Base-by-base conservation (phyloP, 2,888 invertebrate species). In the Agrochola macilenta region DNA sequence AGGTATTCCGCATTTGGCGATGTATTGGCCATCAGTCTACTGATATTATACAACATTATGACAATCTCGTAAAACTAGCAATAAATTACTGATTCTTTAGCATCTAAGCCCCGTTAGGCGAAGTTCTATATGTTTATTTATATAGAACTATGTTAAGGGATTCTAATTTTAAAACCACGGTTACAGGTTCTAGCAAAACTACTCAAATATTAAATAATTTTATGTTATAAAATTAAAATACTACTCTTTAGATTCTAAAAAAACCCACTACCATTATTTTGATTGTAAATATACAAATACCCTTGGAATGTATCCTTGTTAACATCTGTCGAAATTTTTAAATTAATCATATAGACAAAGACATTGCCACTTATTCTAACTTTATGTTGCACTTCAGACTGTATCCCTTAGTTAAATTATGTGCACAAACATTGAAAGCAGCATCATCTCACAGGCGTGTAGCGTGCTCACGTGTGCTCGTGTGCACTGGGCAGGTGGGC, bases 31-130 rank as follows among this genome's bases (percentile, higher is more conserved):
- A 91, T 91, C 90, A 87, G 88, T 91, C 93, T 95, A 95, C 94
- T 92, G 86, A 82, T 90, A 92, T 91, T 89, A 89, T 90, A 91
- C 89, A 93, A 92, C 90, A 91, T 90, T 91, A 92, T 93, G 90
- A 85, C 90, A 93, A 91, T 92, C 89, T 91, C 85, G 89, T 92
- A 87, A 92, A 83, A 91, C 93, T 94, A 94, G 93, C 94, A 93
- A 92, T 92, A 90, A 84, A 90, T 93, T 94, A 94, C 93, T 92
- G 92, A 88, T 91, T 93, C 85, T 93, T 95, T 96, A 96, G 96
- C 96, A 96, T 93, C 96, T 96, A 96, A 96, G 96, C 96, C 96
- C 96, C 96, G 96, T 96, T 96, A 96, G 95, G 92, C 94, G 91
- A 94, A 93, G 93, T 95, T 93, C 94, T 94, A 94, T 93, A 94